Evolutionary conservation across 2,888 invertebrate species (phyloP).

Genomic region (Andrena camellia): DNA sequence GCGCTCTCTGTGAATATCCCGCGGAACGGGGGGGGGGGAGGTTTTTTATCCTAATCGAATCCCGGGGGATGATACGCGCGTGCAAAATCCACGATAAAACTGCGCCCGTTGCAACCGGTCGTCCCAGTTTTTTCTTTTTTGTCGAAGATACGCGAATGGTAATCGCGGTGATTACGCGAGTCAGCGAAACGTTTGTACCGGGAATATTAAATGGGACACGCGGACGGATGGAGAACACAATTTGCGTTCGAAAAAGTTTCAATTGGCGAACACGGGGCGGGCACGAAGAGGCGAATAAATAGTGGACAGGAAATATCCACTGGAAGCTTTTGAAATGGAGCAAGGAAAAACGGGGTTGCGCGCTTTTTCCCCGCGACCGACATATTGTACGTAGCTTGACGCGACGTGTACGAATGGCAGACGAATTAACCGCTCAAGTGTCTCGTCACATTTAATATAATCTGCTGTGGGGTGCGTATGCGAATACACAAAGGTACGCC

Average conservation of each 20-base stretch:
- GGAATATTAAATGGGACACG: constrained; percentile 24
- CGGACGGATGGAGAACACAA: neutral
- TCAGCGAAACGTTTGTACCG: constrained; percentile 7
- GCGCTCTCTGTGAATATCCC: neutral
- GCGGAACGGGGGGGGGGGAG: neutral
- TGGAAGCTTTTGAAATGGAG: constrained; percentile 1
- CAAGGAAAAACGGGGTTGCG: constrained; percentile 6
- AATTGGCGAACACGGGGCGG: neutral
- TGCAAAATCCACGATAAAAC: neutral
- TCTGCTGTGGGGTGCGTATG: too few relatives aligned
- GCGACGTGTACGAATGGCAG: too few relatives aligned
- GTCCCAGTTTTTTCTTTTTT: neutral
- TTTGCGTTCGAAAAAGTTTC: constrained; percentile 21
- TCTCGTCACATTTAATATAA: too few relatives aligned
- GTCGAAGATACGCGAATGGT: neutral
- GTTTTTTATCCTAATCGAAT: neutral
- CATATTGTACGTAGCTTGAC: too few relatives aligned
- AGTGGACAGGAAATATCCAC: constrained; percentile 7
- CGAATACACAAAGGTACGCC: too few relatives aligned
- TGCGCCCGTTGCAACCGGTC: too few relatives aligned
- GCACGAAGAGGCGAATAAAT: constrained; percentile 17
- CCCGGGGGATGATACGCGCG: neutral
- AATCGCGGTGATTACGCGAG: constrained; percentile 12
- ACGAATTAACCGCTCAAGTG: too few relatives aligned
- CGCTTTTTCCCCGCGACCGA: neutral